Conservation (phyloP, 2,113 vertebrate genomes). For the Engraulis encrasicolus region DNA sequence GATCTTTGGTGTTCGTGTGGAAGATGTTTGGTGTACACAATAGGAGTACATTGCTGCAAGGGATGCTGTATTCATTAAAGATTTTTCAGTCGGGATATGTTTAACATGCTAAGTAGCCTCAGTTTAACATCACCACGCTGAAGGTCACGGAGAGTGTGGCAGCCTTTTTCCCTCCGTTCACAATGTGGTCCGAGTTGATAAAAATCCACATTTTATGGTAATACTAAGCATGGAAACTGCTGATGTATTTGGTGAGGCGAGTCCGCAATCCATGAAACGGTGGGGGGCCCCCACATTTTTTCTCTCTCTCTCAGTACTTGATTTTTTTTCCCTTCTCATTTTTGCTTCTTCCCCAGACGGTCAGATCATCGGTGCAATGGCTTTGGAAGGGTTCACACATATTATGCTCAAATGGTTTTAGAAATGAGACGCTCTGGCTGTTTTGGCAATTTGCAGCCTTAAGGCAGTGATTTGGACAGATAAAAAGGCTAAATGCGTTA, state of each 20-base stretch:
- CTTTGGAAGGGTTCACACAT: slow-evolving; percentile 75
- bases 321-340: slow-evolving; percentile 51
- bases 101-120: background rate
- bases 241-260: slow-evolving; percentile 65
- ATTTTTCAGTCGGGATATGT: slow-evolving; percentile 17
- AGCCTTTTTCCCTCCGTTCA: slow-evolving; percentile 15
- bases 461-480: slow-evolving; percentile 73
- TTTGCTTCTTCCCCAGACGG: slow-evolving; percentile 69
- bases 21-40: background rate
- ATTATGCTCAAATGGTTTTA: slow-evolving; percentile 78
- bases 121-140: slow-evolving; percentile 15
- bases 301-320: slow-evolving; percentile 58
- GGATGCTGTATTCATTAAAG: background rate
- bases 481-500: slow-evolving; percentile 66
- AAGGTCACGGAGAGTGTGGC: slow-evolving; percentile 20
- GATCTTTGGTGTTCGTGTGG: background rate
- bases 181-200: background rate
- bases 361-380: slow-evolving; percentile 72
- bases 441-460: slow-evolving; percentile 76
- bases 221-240: slow-evolving; percentile 58
- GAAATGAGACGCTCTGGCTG: slow-evolving; percentile 75
- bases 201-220: slow-evolving; percentile 60
- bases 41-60: background rate
- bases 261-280: slow-evolving; percentile 71
- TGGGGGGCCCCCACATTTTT: slow-evolving; percentile 78